Base-by-base conservation (phyloP, 2,797 vertebrate genomes). In the Cirrhinus mrigala region DNA sequence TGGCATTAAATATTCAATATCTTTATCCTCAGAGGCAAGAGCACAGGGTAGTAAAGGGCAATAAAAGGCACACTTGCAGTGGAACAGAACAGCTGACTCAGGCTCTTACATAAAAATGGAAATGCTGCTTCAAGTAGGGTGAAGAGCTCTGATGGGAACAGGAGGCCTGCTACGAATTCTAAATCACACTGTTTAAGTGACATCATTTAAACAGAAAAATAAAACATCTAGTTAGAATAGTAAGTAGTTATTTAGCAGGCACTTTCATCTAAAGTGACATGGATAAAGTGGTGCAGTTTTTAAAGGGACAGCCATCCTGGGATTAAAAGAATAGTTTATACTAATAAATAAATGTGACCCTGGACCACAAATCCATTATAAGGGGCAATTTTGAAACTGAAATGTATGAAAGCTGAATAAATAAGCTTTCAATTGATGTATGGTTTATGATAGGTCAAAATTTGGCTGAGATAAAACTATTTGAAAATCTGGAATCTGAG, bases 1-100 rank as follows among this genome's bases (percentile, higher is more conserved):
- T 80, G 82, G 48, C 68, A 88, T 90, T 81, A 87, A 89, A 86
- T 81, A 87, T 89, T 71, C 50, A 90, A 70, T 56, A 52, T 74
- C 16, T 70, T 84, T 87, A 75, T 60, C 70, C 54, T 82, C 56
- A 29, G 66, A 77, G 76, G 83, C 44, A 18, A 15, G 64, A 83
- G 54, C 18, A 24, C 18, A 64, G 56, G 73, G 81, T 44, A 77
- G 52, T 76, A 85, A 70, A 24, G 62, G 66, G 71, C 78, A 64
- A 79, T 85, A 82, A 88, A 62, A 79, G 40, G 62, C 58, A 73
- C 84, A 70, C 82, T 83, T 82, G 88, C 84, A 84, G 74, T 77
- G 77, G 20, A 80, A 70, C 62, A 66, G 75, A 87, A 86, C 83
- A 77, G 85, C 88, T 88, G 86, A 90, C 87, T 78, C 90, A 84